Evolutionary conservation across 1,140 invertebrate species (phyloP).

Genomic region (Penaeus chinensis): DNA sequence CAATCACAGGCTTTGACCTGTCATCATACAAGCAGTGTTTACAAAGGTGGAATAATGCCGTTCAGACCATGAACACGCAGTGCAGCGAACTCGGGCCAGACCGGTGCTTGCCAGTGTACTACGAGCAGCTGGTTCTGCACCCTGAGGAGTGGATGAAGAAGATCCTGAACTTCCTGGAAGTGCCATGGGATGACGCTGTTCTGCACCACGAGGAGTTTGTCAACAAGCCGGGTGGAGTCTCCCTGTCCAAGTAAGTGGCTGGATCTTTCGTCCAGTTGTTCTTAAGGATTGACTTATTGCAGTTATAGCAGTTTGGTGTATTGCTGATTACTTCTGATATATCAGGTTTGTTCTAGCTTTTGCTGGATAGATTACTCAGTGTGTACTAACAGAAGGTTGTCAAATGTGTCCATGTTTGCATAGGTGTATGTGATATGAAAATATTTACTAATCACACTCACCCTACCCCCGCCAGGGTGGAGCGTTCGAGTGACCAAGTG

Average conservation of each 20-base stretch:
- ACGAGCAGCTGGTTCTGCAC: constrained; percentile 96
- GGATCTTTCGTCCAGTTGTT: background rate
- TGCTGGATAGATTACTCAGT: no score
- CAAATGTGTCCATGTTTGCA: no score
- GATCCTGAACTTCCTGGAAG: constrained; percentile 90
- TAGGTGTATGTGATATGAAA: background rate
- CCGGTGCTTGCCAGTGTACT: constrained; percentile 90
- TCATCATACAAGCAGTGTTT: constrained; percentile 92
- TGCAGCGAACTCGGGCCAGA: constrained; percentile 87
- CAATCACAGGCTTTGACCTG: constrained; percentile 97
- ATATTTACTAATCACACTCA: background rate
- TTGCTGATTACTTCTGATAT: no score
- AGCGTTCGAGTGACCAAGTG: constrained; percentile 98
- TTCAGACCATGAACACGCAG: constrained; percentile 93
- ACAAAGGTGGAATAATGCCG: constrained; percentile 95
- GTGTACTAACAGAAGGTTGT: no score
- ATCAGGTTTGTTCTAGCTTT: no score
- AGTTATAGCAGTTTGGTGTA: background rate
- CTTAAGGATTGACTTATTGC: no score
- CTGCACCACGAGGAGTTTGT: constrained; percentile 97
- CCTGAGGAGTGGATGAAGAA: constrained; percentile 89
- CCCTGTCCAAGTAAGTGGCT: constrained; percentile 69
- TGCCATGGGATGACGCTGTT: constrained; percentile 96
- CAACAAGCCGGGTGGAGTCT: constrained; percentile 93
- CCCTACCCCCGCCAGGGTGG: constrained; percentile 79